Percentiles rank a stretch among this genome's conserved stretches.
These are phyloP conservation scores for Diglossa cyanea DNA, from an alignment of 2,797 vertebrate species.

Conservation along the genomic window DNA sequence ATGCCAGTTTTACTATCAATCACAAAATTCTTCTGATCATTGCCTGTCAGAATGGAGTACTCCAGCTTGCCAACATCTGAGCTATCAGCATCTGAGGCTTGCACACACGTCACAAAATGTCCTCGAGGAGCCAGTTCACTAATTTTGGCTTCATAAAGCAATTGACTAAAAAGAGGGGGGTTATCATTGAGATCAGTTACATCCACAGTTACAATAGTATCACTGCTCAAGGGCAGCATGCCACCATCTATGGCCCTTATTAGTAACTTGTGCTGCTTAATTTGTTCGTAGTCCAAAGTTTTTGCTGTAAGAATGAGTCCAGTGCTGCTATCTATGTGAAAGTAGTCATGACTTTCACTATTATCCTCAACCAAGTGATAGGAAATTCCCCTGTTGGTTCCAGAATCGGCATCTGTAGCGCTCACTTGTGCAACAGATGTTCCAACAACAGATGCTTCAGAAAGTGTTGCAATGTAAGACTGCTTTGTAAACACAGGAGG, in stretches of 20 bases:
- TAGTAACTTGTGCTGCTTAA: slow-evolving; percentile 80
- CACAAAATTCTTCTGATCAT: slow-evolving; percentile 91
- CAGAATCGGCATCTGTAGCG: slow-evolving; percentile 88
- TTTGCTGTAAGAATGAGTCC: slow-evolving; percentile 86
- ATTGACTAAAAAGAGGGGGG: slow-evolving; percentile 86
- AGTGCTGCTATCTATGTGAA: slow-evolving; percentile 86
- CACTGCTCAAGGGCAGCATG: slow-evolving; percentile 88
- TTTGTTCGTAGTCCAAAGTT: slow-evolving; percentile 87
- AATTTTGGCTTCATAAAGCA: slow-evolving; percentile 84
- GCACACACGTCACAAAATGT: slow-evolving; percentile 90
- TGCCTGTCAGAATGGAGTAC: slow-evolving; percentile 91
- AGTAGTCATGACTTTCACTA: slow-evolving; percentile 82
- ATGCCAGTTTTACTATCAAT: slow-evolving; percentile 86
- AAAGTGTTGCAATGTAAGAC: slow-evolving; percentile 83
- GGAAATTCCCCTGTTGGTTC: slow-evolving; percentile 86
- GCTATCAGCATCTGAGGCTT: slow-evolving; percentile 90
- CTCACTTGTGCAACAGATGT: slow-evolving; percentile 84
- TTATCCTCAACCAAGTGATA: slow-evolving; percentile 88
- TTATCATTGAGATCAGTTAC: slow-evolving; percentile 95
- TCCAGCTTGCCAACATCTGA: slow-evolving; percentile 84
- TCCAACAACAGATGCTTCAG: slow-evolving; percentile 90
- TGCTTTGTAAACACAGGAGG: slow-evolving; percentile 84
- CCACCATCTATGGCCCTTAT: slow-evolving; percentile 89
- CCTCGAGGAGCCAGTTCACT: slow-evolving; percentile 88
- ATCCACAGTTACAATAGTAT: slow-evolving; percentile 80